phyloP scores from a whole-genome alignment of 2,797 vertebrate genomes.

The Mormyrops attenuatus region DNA sequence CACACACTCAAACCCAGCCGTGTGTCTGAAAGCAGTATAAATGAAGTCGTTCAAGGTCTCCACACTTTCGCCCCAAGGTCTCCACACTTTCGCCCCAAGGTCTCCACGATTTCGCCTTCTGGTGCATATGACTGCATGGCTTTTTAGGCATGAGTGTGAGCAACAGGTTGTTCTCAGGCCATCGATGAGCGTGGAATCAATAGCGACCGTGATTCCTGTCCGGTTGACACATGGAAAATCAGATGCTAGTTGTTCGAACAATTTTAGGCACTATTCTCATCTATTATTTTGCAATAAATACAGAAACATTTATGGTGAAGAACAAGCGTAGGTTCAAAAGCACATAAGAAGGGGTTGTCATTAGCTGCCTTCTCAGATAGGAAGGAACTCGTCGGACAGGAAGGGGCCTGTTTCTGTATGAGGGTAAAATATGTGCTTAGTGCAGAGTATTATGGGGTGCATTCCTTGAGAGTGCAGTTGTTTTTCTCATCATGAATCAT shows the following conservation, averaged over 20 bases:
- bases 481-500: not conserved
- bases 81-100: not conserved
- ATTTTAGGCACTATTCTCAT: not conserved
- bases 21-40: not conserved
- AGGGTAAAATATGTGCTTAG: not conserved
- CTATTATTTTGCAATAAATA: not conserved
- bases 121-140: not conserved
- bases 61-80: not conserved
- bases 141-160: slow-evolving; percentile 2
- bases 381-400: not conserved
- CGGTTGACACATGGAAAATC: slow-evolving; percentile 23
- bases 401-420: not conserved
- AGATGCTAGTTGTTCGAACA: not conserved
- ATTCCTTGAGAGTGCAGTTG: not conserved
- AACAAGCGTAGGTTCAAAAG: not conserved
- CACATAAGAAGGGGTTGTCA: not conserved
- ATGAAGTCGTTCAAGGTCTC: not conserved
- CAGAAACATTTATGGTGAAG: not conserved
- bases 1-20: not conserved
- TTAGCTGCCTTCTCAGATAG: not conserved
- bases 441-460: not conserved
- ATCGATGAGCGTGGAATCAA: slow-evolving; percentile 12
- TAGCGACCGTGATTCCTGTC: slow-evolving; percentile 24
- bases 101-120: not conserved
- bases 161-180: not conserved